Evolutionary conservation across 2,113 vertebrate genomes (phyloP).

Genomic region (Ivindomyrus marchei): DNA sequence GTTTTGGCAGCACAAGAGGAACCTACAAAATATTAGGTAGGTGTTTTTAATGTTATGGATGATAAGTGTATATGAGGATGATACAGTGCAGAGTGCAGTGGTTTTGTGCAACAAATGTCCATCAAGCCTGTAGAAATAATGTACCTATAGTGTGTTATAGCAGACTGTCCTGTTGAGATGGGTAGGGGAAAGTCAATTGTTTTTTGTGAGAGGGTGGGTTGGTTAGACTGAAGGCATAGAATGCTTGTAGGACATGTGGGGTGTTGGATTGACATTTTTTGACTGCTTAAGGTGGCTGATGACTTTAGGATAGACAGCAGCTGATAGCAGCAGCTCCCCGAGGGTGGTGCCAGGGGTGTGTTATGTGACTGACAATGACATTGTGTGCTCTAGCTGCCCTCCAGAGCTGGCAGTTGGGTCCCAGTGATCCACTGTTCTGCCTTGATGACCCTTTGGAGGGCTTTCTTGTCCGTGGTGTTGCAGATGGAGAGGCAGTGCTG

Average conservation of each 20-base stretch:
- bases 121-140: not conserved
- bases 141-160: not conserved
- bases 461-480: not conserved
- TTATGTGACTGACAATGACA: not conserved
- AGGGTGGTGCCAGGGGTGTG: not conserved
- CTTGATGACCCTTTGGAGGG: not conserved
- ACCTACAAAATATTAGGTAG: not conserved
- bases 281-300: not conserved
- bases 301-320: not conserved
- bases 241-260: not conserved
- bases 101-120: not conserved
- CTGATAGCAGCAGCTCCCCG: not conserved
- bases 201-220: not conserved
- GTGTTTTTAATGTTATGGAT: not conserved
- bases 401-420: not conserved
- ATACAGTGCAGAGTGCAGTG: not conserved
- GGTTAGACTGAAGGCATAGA: not conserved
- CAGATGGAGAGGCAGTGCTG: not conserved
- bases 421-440: not conserved
- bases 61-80: not conserved
- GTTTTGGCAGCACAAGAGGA: not conserved
- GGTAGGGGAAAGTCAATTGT: not conserved
- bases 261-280: not conserved
- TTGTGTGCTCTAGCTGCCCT: not conserved
- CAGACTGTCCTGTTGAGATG: not conserved